Conservation (phyloP, 2,888 invertebrate species). For the Chrysina gloriosa region DNA sequence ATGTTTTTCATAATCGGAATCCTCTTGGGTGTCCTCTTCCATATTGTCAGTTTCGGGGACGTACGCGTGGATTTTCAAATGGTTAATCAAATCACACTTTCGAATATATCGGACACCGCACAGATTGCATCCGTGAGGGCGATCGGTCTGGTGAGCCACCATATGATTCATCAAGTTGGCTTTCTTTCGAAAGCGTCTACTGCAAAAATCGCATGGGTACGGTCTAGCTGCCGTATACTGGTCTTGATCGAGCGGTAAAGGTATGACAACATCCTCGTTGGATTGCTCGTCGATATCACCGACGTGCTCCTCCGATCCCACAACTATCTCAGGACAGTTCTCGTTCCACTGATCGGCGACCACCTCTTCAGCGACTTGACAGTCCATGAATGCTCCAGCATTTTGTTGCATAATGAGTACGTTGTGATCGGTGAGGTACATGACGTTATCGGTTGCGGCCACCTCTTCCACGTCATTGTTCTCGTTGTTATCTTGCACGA, state of each 20-base stretch:
- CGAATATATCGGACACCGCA: slow-evolving; percentile 85
- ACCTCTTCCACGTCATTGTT: slow-evolving; percentile 49
- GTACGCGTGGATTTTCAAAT: slow-evolving; percentile 84
- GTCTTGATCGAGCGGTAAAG: slow-evolving; percentile 84
- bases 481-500: slow-evolving; percentile 60
- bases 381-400: slow-evolving; percentile 59
- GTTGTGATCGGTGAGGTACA: slow-evolving; percentile 62
- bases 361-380: slow-evolving; percentile 70
- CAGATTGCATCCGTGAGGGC: slow-evolving; percentile 84
- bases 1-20: slow-evolving; percentile 61
- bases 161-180: slow-evolving; percentile 88
- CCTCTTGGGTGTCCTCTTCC: slow-evolving; percentile 68
- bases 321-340: slow-evolving; percentile 74
- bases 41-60: slow-evolving; percentile 73
- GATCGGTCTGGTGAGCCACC: slow-evolving; percentile 87
- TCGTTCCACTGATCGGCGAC: slow-evolving; percentile 86
- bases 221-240: slow-evolving; percentile 82
- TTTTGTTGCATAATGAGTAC: slow-evolving; percentile 61
- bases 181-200: slow-evolving; percentile 84
- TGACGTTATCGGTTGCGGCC: slow-evolving; percentile 53
- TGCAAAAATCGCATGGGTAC: slow-evolving; percentile 89
- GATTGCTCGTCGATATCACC: slow-evolving; percentile 64
- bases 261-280: slow-evolving; percentile 77
- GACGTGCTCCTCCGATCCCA: slow-evolving; percentile 70
- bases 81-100: slow-evolving; percentile 84